Conservation (phyloP, 1,140 invertebrate genomes). For the Lordiphosa clarofinis region DNA sequence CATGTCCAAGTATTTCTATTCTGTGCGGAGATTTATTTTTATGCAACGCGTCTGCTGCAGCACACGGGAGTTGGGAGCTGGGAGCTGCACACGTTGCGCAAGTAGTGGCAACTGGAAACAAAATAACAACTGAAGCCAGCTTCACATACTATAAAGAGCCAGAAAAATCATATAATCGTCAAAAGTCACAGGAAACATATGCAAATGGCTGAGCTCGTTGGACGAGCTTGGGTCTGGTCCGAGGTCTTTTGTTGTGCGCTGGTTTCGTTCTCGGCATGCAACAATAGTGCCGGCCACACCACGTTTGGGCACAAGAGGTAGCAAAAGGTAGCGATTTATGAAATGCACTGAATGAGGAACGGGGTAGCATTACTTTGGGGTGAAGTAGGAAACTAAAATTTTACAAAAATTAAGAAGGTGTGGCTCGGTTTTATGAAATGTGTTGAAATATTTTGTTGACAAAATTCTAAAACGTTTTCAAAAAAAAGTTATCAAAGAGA, state of each 20-base stretch:
- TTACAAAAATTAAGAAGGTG: too few relatives aligned
- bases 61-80: constrained; percentile 16
- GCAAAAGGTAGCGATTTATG: constrained; percentile 64
- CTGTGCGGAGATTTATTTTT: constrained; percentile 74
- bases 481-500: too few relatives aligned
- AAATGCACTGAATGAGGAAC: constrained; percentile 17
- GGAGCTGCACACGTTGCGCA: constrained; percentile 46
- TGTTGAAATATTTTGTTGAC: too few relatives aligned
- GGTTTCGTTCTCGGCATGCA: constrained; percentile 61
- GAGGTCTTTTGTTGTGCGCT: constrained; percentile 54
- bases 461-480: too few relatives aligned
- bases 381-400: background rate
- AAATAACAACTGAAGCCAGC: constrained; percentile 70
- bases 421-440: too few relatives aligned
- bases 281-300: constrained; percentile 59
- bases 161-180: constrained; percentile 78
- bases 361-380: constrained; percentile 10
- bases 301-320: constrained; percentile 54
- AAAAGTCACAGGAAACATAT: constrained; percentile 78
- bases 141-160: constrained; percentile 61
- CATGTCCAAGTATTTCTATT: constrained; percentile 54
- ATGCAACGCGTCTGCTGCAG: constrained; percentile 69
- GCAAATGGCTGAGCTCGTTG: constrained; percentile 58
- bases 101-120: constrained; percentile 56
- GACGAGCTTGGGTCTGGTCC: constrained; percentile 10